phyloP scores from a whole-genome alignment of 2,888 invertebrate genomes.

The Oligia fasciuncula region DNA sequence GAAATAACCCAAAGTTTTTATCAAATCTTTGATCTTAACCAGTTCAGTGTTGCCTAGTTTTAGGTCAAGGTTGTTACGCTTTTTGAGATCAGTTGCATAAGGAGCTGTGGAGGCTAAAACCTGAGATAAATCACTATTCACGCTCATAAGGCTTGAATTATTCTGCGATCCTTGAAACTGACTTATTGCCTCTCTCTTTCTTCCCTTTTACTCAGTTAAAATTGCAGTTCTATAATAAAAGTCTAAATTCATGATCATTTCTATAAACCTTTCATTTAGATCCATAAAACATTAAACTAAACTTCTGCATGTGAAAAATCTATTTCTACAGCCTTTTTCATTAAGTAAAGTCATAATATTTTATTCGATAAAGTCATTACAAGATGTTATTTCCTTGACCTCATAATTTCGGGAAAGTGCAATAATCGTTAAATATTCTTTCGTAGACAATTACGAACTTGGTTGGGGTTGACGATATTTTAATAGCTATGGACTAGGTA shows the following conservation, averaged over 20 bases:
- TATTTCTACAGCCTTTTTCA: not conserved
- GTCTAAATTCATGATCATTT: not conserved
- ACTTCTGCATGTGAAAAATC: not conserved
- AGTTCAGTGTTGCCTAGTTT: constrained; percentile 12
- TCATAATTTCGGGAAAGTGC: constrained; percentile 38
- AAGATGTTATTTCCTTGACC: constrained; percentile 53
- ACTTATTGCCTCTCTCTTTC: constrained; percentile 1
- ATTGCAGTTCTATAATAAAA: not conserved
- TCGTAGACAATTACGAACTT: constrained; percentile 37
- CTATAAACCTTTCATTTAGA: not conserved
- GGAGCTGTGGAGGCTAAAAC: constrained; percentile 31
- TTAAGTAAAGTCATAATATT: constrained; percentile 39
- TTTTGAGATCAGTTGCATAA: constrained; percentile 47
- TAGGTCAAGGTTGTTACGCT: constrained; percentile 38
- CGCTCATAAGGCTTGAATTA: constrained; percentile 32
- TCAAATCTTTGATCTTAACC: constrained; percentile 37
- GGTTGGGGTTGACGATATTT: constrained; percentile 34
- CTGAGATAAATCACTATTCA: constrained; percentile 45
- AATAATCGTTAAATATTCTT: constrained; percentile 57
- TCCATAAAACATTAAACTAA: not conserved
- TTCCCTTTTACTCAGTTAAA: not conserved
- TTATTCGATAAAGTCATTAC: constrained; percentile 50
- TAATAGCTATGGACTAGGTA: constrained; percentile 32
- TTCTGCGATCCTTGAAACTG: constrained; percentile 26
- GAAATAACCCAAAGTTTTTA: constrained; percentile 21